Evolutionary conservation across 1,140 invertebrate genomes (phyloP), one percentile per base, ranked within the genome.

Genomic region (Drosophila pachea): DNA sequence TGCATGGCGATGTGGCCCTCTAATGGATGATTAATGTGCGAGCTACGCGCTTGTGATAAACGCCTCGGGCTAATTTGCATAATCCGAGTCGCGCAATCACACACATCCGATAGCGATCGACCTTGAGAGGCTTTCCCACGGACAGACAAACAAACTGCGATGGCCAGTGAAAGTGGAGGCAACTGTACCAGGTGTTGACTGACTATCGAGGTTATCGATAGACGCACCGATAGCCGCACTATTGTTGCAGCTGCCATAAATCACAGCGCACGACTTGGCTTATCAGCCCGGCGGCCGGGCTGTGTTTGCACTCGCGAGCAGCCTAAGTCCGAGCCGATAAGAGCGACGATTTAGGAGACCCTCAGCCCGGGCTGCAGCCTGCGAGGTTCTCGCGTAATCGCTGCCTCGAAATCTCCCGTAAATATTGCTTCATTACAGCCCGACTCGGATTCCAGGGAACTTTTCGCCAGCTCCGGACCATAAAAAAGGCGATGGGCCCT

Each of bases 391-490:
- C 7, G 29, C 5, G 11, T 64, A 86, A 84, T 84, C 81, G 71
- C 33, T 76, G 81, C 52, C 55, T 68, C 61, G 73, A 86, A 79
- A 84, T 86, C 81, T 73, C 49, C 50, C 70, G 72, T 77, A 69
- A 69, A 75, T 86, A 84, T 84, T 86, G 81, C 79, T 84, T 84
- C 81, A 84, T 84, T 84, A 84, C 74, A 77, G 63, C 50, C 45
- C 69, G 40, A 65, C 68, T 65, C 14, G 52, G 47, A 56, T 84
- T 84, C 76, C 69, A 66, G 33, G 22, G 76, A 84, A 86, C 60
- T 84, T 79, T 82, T 75, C 36, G 72, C 76, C 60, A 56, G 16
- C 33, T 14, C 29, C 12, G 16, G 33, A 38, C 53, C 16, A 50
- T 31, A 61, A 58, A 55, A 54, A 64, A 73, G 73, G 69, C 76